Percentiles rank a stretch among this genome's conserved stretches.
Evolutionary conservation across 2,113 vertebrate species (phyloP).

Genomic region (Cyanistes caeruleus): DNA sequence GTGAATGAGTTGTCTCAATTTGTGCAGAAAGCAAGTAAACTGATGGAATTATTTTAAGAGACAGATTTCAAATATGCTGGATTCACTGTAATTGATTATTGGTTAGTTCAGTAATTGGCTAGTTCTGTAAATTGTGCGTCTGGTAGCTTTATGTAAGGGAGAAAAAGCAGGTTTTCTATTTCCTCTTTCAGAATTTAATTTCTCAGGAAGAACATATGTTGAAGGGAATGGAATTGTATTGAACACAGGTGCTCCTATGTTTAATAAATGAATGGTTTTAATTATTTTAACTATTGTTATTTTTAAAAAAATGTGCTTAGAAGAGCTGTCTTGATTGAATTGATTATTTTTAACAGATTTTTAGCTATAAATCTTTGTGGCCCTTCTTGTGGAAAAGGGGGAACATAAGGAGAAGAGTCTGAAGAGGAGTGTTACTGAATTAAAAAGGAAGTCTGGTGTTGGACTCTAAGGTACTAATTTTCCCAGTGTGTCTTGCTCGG

Average conservation of each 20-base stretch:
- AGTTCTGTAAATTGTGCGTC: not conserved
- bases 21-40: not conserved
- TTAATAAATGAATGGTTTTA: not conserved
- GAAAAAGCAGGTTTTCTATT: not conserved
- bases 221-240: not conserved
- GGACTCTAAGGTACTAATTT: not conserved
- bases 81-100: not conserved
- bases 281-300: not conserved
- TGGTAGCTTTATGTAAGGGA: not conserved
- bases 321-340: not conserved
- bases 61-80: not conserved
- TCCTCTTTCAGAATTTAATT: not conserved
- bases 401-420: not conserved
- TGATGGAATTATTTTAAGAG: not conserved
- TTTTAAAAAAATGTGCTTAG: not conserved
- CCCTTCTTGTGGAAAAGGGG: not conserved
- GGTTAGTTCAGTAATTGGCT: not conserved
- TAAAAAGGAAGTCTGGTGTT: not conserved
- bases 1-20: not conserved
- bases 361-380: not conserved
- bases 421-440: not conserved
- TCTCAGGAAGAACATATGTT: not conserved
- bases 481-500: not conserved
- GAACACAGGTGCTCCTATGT: not conserved
- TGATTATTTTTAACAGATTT: not conserved